Base-by-base conservation (phyloP, 2,113 vertebrate species). In the Dendrocopos noguchii region DNA sequence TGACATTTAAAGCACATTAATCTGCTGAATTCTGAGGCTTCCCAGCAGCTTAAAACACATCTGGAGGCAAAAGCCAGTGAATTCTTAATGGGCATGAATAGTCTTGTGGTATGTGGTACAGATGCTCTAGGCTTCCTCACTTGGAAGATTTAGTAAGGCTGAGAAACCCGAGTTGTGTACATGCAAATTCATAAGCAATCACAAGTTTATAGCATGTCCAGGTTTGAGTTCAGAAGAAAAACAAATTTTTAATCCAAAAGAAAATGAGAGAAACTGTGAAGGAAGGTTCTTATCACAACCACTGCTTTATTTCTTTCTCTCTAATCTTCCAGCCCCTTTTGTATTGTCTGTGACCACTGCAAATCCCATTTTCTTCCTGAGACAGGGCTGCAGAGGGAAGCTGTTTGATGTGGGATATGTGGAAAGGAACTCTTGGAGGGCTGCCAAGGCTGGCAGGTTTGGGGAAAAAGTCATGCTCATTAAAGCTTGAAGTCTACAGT, bases 1-100 rank as follows among this genome's bases (percentile, higher is more conserved):
- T 82, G 72, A 94, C 88, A 94, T 96, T 96, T 90, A 83, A 59
- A 95, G 82, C 72, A 91, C 79, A 66, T 33, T 91, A 56, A 77
- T 87, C 79, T 64, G 47, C 84, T 94, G 89, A 93, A 92, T 94
- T 85, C 80, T 84, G 91, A 76, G 61, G 29, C 67, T 84, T 75
- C 60, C 33, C 78, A 90, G 67, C 64, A 91, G 84, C 75, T 95
- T 88, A 78, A 53, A 84, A 83, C 24, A 81, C 84, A 88, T 76
- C 72, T 91, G 84, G 85, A 95, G 87, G 89, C 88, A 90, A 91
- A 86, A 82, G 4, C 31, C 34, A 57, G 70, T 52, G 56, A 91
- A 84, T 95, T 90, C 71, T 91, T 89, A 89, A 92, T 80, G 57
- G 77, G 22, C 88, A 90, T 36, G 56, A 77, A 76, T 60, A 89